Percentiles rank a stretch among this genome's conserved stretches.
Evolutionary conservation across 2,113 vertebrate genomes (phyloP).

Genomic region (Oriolus oriolus): DNA sequence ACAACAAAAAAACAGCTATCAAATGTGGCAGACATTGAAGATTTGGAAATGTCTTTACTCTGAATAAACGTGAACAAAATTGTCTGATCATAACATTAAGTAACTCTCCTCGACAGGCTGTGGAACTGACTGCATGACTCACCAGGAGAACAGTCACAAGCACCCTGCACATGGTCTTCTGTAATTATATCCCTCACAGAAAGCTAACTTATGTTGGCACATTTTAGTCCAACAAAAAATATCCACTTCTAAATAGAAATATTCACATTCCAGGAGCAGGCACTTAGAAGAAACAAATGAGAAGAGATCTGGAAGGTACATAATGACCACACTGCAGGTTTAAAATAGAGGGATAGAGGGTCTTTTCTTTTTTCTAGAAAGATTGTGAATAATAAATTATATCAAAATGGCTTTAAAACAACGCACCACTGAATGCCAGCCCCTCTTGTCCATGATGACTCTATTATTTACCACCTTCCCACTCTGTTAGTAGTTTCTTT

Average conservation of each 20-base stretch:
- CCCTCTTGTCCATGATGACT: background rate
- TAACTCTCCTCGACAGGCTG: background rate
- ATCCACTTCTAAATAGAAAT: background rate
- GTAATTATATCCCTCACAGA: conserved; percentile 16
- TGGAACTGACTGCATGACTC: background rate
- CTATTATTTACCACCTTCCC: background rate
- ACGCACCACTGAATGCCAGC: background rate
- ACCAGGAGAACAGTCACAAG: background rate
- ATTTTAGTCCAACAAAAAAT: background rate
- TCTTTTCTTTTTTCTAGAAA: background rate
- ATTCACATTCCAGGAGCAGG: background rate
- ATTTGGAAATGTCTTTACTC: background rate
- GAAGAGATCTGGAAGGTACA: background rate
- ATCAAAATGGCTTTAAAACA: background rate
- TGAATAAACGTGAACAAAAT: background rate
- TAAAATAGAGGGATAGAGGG: background rate
- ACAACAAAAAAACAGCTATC: background rate
- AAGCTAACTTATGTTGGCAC: background rate
- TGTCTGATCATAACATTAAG: background rate
- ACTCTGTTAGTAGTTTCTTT: background rate
- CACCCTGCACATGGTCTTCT: background rate
- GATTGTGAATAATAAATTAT: background rate
- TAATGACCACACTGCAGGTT: background rate
- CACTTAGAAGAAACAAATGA: background rate
- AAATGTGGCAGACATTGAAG: background rate